These are phyloP conservation scores for Apamea crenata DNA, from an alignment of 2,888 invertebrate species.

Conservation along the genomic window DNA sequence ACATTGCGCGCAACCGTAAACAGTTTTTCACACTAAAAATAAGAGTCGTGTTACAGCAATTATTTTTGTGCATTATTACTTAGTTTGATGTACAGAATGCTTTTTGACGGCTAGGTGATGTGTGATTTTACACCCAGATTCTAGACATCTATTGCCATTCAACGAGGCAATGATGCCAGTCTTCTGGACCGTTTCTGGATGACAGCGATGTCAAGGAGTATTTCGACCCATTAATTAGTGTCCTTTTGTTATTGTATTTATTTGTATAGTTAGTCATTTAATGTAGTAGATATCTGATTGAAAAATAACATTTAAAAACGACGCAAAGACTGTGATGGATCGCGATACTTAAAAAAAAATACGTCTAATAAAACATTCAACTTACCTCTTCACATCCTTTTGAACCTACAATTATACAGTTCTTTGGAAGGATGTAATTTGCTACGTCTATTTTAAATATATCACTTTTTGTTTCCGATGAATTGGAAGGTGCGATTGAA, in stretches of 20 bases:
- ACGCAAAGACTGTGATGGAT: background rate
- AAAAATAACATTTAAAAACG: background rate
- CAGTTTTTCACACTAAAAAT: no score
- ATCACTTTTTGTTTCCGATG: background rate
- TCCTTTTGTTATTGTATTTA: no score
- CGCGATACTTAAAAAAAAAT: background rate
- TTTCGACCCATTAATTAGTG: background rate
- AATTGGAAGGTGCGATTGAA: no score
- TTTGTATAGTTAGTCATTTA: no score
- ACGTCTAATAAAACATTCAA: background rate
- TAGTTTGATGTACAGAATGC: no score
- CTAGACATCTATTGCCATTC: no score
- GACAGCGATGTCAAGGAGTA: background rate
- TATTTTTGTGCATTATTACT: no score
- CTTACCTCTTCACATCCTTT: slow-evolving; percentile 10
- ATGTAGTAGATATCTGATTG: background rate
- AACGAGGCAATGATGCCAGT: no score
- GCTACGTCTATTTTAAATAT: background rate
- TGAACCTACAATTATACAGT: background rate
- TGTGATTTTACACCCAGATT: no score
- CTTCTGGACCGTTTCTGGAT: background rate
- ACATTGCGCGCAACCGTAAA: background rate
- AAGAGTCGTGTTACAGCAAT: no score
- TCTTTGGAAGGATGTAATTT: background rate
- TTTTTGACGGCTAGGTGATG: no score